A percentile compares a stretch with the other conserved stretches of the same genome.
phyloP scores from a whole-genome alignment of 2,888 invertebrate genomes.

The Andrena praecox region DNA sequence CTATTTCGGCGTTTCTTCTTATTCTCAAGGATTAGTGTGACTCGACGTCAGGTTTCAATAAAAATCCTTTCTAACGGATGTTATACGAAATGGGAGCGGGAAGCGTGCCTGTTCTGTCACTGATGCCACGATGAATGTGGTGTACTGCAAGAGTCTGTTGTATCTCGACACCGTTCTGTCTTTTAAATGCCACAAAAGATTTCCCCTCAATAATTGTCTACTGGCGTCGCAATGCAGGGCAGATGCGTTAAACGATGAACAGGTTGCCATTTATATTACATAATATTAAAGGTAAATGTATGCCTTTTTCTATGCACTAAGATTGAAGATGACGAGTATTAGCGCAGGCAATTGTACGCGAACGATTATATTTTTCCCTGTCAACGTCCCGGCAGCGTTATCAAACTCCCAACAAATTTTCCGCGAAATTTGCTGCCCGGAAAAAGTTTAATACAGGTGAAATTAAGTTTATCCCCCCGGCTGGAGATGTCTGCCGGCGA shows the following conservation, averaged over 20 bases:
- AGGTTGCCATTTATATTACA: no score
- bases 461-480: slow-evolving; percentile 41
- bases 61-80: background rate
- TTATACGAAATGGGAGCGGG: background rate
- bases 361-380: background rate
- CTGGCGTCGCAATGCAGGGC: background rate
- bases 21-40: background rate
- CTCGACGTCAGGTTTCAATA: background rate
- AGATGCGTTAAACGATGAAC: background rate
- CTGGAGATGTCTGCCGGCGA: background rate
- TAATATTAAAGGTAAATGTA: no score
- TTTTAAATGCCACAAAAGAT: slow-evolving; percentile 22
- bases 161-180: slow-evolving; percentile 6
- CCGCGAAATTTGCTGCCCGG: slow-evolving; percentile 3
- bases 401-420: slow-evolving; percentile 18
- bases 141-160: background rate
- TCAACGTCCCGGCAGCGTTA: background rate
- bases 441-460: slow-evolving; percentile 41
- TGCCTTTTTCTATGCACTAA: no score
- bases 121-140: slow-evolving; percentile 3
- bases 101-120: slow-evolving; percentile 1
- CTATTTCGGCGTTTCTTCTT: background rate
- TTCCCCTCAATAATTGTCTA: background rate
- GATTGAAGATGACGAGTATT: no score
- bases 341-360: background rate